Conservation (phyloP, 2,797 vertebrate genomes). For the Erithacus rubecula region DNA sequence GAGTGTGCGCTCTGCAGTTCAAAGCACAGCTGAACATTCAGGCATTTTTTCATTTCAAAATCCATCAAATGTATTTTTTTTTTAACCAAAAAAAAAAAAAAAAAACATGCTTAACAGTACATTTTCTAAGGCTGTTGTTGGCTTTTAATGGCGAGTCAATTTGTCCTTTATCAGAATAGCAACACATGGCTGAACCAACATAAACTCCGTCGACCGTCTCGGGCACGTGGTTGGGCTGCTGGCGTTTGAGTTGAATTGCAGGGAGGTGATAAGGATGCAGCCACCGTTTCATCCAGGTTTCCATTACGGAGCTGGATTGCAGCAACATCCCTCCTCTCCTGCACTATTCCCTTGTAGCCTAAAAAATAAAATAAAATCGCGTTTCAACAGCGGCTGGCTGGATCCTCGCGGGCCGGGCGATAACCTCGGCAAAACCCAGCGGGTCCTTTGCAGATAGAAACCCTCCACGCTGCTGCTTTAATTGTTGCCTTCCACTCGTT, state of each 20-base stretch:
- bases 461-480: background rate
- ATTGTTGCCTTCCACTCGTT: background rate
- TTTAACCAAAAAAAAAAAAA: background rate
- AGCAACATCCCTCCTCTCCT: background rate
- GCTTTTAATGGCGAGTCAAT: constrained; percentile 4
- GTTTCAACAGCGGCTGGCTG: background rate
- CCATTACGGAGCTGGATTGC: constrained; percentile 23
- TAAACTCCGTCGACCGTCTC: background rate
- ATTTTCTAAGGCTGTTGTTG: constrained; percentile 23
- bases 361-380: background rate
- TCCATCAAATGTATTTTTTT: background rate
- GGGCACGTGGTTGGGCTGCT: background rate
- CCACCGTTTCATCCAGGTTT: constrained; percentile 48
- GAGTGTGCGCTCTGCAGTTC: constrained; percentile 28
- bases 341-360: background rate
- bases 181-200: constrained; percentile 51
- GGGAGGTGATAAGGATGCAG: constrained; percentile 38
- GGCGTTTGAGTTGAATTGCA: background rate
- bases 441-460: background rate
- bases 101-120: background rate
- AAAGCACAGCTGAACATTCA: background rate
- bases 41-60: background rate
- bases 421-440: background rate
- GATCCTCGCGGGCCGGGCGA: background rate
- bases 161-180: constrained; percentile 57